phyloP scores from a whole-genome alignment of 1,140 invertebrate genomes.

The Trachymyrmex septentrionalis region DNA sequence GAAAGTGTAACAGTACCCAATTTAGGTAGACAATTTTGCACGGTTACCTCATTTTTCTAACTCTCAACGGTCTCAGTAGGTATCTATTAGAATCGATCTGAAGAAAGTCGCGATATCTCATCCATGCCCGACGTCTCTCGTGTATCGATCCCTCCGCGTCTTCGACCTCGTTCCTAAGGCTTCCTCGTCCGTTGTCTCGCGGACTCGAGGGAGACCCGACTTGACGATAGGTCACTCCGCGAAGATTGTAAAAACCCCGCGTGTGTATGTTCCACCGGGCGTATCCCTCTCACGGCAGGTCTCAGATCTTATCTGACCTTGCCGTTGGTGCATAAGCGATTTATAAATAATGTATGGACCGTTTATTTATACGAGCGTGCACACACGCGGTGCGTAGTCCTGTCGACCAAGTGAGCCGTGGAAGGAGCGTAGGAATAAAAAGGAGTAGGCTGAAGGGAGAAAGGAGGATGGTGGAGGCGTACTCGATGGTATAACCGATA shows the following conservation, averaged over 20 bases:
- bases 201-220: slow-evolving; percentile 61
- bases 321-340: slow-evolving; percentile 72
- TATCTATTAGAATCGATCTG: not conserved
- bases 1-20: not conserved
- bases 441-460: slow-evolving; percentile 11
- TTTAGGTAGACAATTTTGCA: not conserved
- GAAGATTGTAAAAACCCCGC: slow-evolving; percentile 50
- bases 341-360: slow-evolving; percentile 75
- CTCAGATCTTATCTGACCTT: slow-evolving; percentile 73
- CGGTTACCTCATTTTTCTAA: not conserved
- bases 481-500: slow-evolving; percentile 64
- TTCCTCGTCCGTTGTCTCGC: slow-evolving; percentile 45
- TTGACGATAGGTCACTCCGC: slow-evolving; percentile 63
- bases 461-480: slow-evolving; percentile 18
- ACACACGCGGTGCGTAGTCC: slow-evolving; percentile 62
- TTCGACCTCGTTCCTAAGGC: slow-evolving; percentile 51
- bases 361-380: slow-evolving; percentile 70
- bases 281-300: slow-evolving; percentile 66
- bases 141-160: slow-evolving; percentile 23
- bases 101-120: slow-evolving; percentile 13
- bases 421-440: slow-evolving; percentile 66
- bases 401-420: slow-evolving; percentile 65
- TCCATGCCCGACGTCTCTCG: slow-evolving; percentile 31
- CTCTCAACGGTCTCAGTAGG: not conserved
- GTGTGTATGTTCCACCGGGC: slow-evolving; percentile 10